These are phyloP conservation scores for Apostichopus californicus DNA, from an alignment of 35 echinoderm and acorn worm genomes.

Conservation along the genomic window DNA sequence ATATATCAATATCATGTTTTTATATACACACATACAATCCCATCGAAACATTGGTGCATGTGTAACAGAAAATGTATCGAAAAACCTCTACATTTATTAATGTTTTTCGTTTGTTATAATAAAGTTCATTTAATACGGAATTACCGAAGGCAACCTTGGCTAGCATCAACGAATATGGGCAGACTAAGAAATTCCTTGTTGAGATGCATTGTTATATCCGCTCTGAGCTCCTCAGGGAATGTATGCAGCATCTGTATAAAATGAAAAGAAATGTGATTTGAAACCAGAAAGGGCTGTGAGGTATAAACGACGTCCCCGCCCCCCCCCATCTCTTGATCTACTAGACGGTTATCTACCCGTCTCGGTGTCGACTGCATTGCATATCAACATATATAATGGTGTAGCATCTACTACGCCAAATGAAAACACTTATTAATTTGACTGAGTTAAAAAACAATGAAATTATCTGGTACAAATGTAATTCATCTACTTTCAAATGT, in stretches of 20 bases:
- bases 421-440: no score
- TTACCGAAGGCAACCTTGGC: slow-evolving; percentile 96
- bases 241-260: slow-evolving; percentile 85
- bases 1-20: no score
- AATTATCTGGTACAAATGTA: no score
- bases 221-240: slow-evolving; percentile 95
- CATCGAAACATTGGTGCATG: not conserved
- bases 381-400: no score
- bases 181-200: slow-evolving; percentile 94
- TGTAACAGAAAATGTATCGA: not conserved
- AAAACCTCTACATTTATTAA: not conserved
- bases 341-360: no score
- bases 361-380: no score
- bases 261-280: slow-evolving; percentile 24
- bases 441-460: no score
- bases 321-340: no score
- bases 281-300: not conserved
- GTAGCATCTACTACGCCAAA: no score
- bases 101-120: not conserved
- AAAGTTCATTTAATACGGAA: not conserved
- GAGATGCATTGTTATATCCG: slow-evolving; percentile 97
- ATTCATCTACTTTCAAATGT: no score
- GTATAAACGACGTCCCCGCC: no score
- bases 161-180: slow-evolving; percentile 93
- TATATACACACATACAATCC: not conserved